Percentiles rank a stretch among this genome's conserved stretches.
Conservation (phyloP, 2,113 vertebrate genomes). For the Lanius ludovicianus region DNA sequence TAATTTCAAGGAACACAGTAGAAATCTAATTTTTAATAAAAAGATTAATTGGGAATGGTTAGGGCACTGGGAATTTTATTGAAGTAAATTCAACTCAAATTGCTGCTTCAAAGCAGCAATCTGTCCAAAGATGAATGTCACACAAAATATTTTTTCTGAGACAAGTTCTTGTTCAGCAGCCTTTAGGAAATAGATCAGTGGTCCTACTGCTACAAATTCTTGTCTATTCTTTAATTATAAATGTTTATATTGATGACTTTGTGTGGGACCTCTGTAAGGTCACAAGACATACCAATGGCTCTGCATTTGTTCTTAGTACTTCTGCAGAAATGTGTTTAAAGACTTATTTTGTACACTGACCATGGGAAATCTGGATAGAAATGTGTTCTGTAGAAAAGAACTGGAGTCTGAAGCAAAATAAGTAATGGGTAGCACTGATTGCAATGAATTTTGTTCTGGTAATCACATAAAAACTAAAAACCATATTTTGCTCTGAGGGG, state of each 20-base stretch:
- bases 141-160: neutral
- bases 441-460: neutral
- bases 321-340: neutral
- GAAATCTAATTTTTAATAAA: neutral
- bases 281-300: neutral
- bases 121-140: neutral
- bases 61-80: neutral
- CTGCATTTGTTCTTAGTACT: no score
- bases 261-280: neutral
- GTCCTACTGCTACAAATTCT: neutral
- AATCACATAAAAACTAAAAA: neutral
- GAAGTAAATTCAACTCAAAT: neutral
- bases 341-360: neutral
- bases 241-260: neutral
- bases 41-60: neutral
- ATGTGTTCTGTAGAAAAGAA: neutral
- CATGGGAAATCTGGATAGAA: neutral
- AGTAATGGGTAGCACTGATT: neutral
- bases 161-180: neutral
- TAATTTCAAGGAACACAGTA: neutral
- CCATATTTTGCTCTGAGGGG: fast-evolving
- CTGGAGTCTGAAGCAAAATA: neutral
- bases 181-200: neutral
- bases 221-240: neutral
- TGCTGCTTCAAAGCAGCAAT: neutral